phyloP scores from a whole-genome alignment of 2,888 invertebrate genomes.

The Archips xylosteana region DNA sequence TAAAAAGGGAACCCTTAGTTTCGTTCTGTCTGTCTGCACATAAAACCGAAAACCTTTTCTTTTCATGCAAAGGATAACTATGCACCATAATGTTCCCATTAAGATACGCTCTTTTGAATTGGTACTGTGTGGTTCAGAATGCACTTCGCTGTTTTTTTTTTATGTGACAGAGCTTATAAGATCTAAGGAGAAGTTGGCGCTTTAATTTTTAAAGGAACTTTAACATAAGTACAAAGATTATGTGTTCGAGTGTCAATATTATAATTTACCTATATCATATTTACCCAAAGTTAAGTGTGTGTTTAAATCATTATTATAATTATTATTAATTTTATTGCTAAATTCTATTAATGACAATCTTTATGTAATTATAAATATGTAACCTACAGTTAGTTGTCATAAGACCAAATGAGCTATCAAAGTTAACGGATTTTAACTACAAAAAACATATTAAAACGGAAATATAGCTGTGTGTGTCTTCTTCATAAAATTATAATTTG shows the following conservation, averaged over 20 bases:
- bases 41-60: no score
- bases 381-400: slow-evolving; percentile 14
- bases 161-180: slow-evolving; percentile 48
- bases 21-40: no score
- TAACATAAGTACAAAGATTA: slow-evolving; percentile 82
- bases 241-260: slow-evolving; percentile 82
- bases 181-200: slow-evolving; percentile 58
- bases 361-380: slow-evolving; percentile 55
- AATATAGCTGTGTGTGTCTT: neutral
- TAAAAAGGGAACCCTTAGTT: no score
- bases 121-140: no score
- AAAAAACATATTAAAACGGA: neutral
- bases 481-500: neutral
- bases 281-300: slow-evolving; percentile 83
- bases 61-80: no score
- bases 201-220: slow-evolving; percentile 54
- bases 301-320: slow-evolving; percentile 67
- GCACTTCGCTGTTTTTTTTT: neutral
- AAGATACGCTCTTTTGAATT: no score
- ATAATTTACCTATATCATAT: slow-evolving; percentile 77
- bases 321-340: slow-evolving; percentile 80
- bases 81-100: no score
- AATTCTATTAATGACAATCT: slow-evolving; percentile 76
- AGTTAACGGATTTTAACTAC: neutral
- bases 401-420: slow-evolving; percentile 21